Percentiles rank a stretch among this genome's conserved stretches.
phyloP scores from a whole-genome alignment of 2,797 vertebrate species.

The Mionectes olivaceus region DNA sequence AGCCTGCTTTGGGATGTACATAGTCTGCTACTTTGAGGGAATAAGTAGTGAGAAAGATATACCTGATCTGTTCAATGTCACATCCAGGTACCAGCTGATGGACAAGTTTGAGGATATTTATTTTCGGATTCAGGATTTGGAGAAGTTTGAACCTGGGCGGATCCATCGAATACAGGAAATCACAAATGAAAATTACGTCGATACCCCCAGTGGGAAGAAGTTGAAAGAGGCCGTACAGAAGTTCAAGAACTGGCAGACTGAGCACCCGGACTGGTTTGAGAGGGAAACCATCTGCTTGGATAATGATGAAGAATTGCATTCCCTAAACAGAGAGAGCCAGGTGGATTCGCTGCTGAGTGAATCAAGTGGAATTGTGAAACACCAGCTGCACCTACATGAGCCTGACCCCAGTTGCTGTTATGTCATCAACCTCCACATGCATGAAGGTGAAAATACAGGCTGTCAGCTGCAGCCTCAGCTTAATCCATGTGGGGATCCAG shows the following conservation, averaged over 20 bases:
- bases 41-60: conserved; percentile 84
- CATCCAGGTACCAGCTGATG: conserved; percentile 89
- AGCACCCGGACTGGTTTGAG: conserved; percentile 90
- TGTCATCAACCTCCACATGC: not conserved
- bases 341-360: not conserved
- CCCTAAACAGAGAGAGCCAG: conserved; percentile 59
- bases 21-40: conserved; percentile 91
- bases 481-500: not conserved
- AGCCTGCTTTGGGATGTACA: conserved; percentile 87
- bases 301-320: conserved; percentile 75
- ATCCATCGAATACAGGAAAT: conserved; percentile 85
- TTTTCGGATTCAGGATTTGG: conserved; percentile 90
- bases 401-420: conserved; percentile 6
- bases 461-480: conserved; percentile 52
- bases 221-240: conserved; percentile 83
- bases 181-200: conserved; percentile 81
- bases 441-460: not conserved
- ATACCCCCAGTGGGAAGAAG: conserved; percentile 81
- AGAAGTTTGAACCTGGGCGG: conserved; percentile 89
- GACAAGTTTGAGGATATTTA: conserved; percentile 92
- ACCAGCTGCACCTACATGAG: conserved; percentile 56
- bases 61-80: conserved; percentile 89
- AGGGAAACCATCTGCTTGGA: conserved; percentile 73
- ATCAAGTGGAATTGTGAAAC: conserved; percentile 49
- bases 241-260: conserved; percentile 85